Evolutionary conservation across 2,113 vertebrate species (phyloP).

Genomic region (Anoplopoma fimbria): DNA sequence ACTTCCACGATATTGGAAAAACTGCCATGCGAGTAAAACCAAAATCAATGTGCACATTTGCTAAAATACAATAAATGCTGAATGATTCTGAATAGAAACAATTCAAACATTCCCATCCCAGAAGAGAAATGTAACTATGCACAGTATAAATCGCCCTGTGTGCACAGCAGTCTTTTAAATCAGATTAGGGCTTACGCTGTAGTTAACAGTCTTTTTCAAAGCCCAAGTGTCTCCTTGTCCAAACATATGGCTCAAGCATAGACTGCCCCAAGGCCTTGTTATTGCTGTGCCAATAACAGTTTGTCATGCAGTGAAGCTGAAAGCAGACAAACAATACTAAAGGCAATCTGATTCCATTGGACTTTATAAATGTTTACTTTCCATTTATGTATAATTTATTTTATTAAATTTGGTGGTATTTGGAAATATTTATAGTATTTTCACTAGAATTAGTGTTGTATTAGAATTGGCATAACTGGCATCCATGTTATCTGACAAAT

Average conservation of each 20-base stretch:
- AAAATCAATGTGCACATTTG: slow-evolving; percentile 1
- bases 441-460: neutral
- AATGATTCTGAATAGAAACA: slow-evolving; percentile 18
- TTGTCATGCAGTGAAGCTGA: slow-evolving; percentile 82
- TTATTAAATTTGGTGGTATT: slow-evolving; percentile 40
- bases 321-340: slow-evolving; percentile 82
- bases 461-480: slow-evolving; percentile 13
- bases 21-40: neutral
- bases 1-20: neutral
- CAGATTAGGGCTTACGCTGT: slow-evolving; percentile 60
- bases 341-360: slow-evolving; percentile 75
- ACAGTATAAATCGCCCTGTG: slow-evolving; percentile 26
- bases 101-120: slow-evolving; percentile 19
- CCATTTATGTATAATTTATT: slow-evolving; percentile 44
- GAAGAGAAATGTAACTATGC: slow-evolving; percentile 35
- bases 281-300: slow-evolving; percentile 84
- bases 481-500: slow-evolving; percentile 30
- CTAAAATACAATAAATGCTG: slow-evolving; percentile 22
- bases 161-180: slow-evolving; percentile 56
- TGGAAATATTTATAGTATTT: slow-evolving; percentile 31
- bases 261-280: slow-evolving; percentile 80
- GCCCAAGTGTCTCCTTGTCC: slow-evolving; percentile 78
- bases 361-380: slow-evolving; percentile 64
- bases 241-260: slow-evolving; percentile 84
- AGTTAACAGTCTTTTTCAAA: slow-evolving; percentile 73